Conservation (phyloP, 2,888 invertebrate species). For the Loripinus fragilis region DNA sequence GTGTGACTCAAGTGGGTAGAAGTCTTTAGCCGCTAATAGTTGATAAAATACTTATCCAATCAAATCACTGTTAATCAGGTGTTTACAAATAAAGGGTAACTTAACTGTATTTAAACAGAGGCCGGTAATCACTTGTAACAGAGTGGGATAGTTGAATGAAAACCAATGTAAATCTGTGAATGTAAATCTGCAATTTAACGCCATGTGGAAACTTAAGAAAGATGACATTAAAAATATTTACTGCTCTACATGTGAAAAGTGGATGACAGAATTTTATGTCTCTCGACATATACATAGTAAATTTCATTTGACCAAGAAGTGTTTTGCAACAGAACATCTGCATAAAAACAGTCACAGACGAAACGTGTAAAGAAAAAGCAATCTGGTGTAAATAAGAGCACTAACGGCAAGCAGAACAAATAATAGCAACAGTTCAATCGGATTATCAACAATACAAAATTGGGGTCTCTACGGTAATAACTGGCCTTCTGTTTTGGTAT, state of each 20-base stretch:
- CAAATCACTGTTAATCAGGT: neutral
- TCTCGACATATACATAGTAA: conserved; percentile 39
- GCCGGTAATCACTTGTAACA: neutral
- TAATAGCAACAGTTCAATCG: neutral
- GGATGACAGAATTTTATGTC: conserved; percentile 48
- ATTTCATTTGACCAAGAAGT: conserved; percentile 25
- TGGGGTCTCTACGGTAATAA: too few species aligned
- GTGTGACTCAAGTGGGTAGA: neutral
- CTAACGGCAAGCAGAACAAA: neutral
- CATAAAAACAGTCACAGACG: neutral
- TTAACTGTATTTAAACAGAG: neutral
- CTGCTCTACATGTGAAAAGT: conserved; percentile 38
- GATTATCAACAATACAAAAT: neutral
- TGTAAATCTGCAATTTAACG: neutral
- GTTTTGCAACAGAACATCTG: conserved; percentile 14
- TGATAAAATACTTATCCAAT: neutral
- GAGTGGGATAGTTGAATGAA: neutral
- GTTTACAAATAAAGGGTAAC: neutral
- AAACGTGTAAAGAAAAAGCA: conserved; percentile 2
- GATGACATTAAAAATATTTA: conserved; percentile 36
- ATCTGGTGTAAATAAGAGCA: neutral
- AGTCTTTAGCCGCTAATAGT: neutral
- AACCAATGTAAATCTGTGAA: neutral
- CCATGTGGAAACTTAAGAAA: conserved; percentile 16
- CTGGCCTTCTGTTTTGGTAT: too few species aligned